Percentiles rank a stretch among this genome's conserved stretches.
Conservation (phyloP, 2,888 invertebrate species). For the Keiferia lycopersicella region DNA sequence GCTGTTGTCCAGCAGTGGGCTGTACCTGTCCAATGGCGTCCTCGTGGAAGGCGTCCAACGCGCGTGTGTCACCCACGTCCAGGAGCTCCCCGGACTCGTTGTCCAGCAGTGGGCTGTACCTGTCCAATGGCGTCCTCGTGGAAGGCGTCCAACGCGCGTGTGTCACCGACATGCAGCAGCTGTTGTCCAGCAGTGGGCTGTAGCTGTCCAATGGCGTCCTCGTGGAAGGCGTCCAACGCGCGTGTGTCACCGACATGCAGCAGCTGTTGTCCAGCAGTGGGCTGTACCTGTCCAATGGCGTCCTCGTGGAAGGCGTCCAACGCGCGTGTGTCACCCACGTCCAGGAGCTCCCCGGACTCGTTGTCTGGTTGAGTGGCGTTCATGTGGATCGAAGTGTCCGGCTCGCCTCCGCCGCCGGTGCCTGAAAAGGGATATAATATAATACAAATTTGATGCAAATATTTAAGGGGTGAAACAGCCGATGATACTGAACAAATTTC, state of each 20-base stretch:
- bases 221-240: slow-evolving; percentile 87
- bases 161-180: too few relatives aligned
- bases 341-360: slow-evolving; percentile 78
- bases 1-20: slow-evolving; percentile 62
- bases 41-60: slow-evolving; percentile 88
- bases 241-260: slow-evolving; percentile 82
- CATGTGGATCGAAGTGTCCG: slow-evolving; percentile 53
- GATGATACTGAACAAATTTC: too few relatives aligned
- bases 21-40: slow-evolving; percentile 87
- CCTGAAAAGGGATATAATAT: too few relatives aligned
- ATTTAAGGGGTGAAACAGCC: too few relatives aligned
- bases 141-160: slow-evolving; percentile 86
- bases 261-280: slow-evolving; percentile 62
- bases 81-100: slow-evolving; percentile 78
- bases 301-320: slow-evolving; percentile 90
- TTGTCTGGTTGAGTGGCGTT: slow-evolving; percentile 51
- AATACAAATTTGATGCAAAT: too few relatives aligned
- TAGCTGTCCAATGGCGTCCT: slow-evolving; percentile 87
- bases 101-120: slow-evolving; percentile 67
- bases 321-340: slow-evolving; percentile 82
- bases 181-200: too few relatives aligned
- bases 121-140: slow-evolving; percentile 89
- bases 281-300: slow-evolving; percentile 84
- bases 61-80: slow-evolving; percentile 81
- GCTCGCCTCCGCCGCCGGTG: slow-evolving; percentile 66